Evolutionary conservation across 2,797 vertebrate species (phyloP).

Genomic region (Sciurus carolinensis): DNA sequence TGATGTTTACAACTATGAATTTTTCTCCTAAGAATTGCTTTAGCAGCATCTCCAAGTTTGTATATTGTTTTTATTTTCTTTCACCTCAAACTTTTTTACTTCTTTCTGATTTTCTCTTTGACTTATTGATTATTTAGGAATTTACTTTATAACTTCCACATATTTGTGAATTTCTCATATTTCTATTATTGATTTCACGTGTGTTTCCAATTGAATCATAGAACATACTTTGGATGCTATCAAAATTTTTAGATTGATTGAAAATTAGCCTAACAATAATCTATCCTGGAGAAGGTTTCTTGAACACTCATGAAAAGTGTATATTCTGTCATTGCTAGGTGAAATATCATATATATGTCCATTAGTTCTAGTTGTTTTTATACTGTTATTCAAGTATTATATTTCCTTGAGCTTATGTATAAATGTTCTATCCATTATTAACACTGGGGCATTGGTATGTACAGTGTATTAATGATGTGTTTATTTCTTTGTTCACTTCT

Average conservation of each 20-base stretch:
- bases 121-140: not conserved
- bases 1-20: not conserved
- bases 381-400: not conserved
- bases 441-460: not conserved
- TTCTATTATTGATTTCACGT: not conserved
- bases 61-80: not conserved
- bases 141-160: not conserved
- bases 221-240: not conserved
- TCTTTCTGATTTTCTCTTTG: not conserved
- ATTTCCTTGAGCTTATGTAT: not conserved
- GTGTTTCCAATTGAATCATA: not conserved
- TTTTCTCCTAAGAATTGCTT: not conserved
- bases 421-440: not conserved
- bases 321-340: not conserved
- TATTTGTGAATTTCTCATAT: not conserved
- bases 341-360: not conserved
- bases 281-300: not conserved
- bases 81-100: not conserved
- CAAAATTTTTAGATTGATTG: not conserved
- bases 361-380: not conserved
- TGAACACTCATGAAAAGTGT: not conserved
- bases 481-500: not conserved
- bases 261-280: not conserved
- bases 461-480: not conserved
- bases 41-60: not conserved